phyloP scores from a whole-genome alignment of 1,140 invertebrate species.

The Bradysia coprophila region DNA sequence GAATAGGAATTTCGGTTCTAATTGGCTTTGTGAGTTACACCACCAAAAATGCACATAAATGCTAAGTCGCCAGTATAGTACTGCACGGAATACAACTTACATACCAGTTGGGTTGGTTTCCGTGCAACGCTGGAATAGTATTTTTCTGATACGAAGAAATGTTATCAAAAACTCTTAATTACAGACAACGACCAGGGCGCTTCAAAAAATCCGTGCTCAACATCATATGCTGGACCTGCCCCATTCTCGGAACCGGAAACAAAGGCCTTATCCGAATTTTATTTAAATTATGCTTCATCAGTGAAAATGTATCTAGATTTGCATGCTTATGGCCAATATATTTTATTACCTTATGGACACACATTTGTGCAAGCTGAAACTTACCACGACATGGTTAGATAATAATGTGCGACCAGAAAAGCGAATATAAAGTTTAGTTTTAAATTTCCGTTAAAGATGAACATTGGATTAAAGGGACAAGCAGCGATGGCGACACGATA shows the following conservation, averaged over 20 bases:
- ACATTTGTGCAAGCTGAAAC: slow-evolving; percentile 33
- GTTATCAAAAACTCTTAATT: not conserved
- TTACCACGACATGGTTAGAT: slow-evolving; percentile 37
- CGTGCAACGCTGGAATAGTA: no score
- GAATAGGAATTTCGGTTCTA: slow-evolving; percentile 55
- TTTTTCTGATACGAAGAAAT: no score
- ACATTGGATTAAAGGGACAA: slow-evolving; percentile 13
- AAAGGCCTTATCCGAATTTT: slow-evolving; percentile 25
- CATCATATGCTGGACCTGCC: slow-evolving; percentile 43
- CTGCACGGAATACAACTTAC: not conserved
- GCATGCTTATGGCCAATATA: slow-evolving; percentile 57
- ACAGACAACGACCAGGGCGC: slow-evolving; percentile 34
- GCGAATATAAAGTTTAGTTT: slow-evolving; percentile 1
- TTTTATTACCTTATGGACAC: slow-evolving; percentile 52
- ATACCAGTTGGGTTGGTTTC: no score
- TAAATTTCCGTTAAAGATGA: not conserved
- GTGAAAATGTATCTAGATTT: slow-evolving; percentile 33
- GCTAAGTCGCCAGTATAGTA: not conserved
- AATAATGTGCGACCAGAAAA: not conserved
- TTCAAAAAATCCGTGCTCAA: slow-evolving; percentile 41
- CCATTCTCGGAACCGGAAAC: slow-evolving; percentile 60
- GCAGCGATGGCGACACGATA: slow-evolving; percentile 25
- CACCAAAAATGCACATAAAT: not conserved
- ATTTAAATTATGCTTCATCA: slow-evolving; percentile 10
- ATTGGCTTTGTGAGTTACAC: slow-evolving; percentile 36